phyloP scores from a whole-genome alignment of 2,797 vertebrate genomes.

The Melanotaenia parkinsoni region DNA sequence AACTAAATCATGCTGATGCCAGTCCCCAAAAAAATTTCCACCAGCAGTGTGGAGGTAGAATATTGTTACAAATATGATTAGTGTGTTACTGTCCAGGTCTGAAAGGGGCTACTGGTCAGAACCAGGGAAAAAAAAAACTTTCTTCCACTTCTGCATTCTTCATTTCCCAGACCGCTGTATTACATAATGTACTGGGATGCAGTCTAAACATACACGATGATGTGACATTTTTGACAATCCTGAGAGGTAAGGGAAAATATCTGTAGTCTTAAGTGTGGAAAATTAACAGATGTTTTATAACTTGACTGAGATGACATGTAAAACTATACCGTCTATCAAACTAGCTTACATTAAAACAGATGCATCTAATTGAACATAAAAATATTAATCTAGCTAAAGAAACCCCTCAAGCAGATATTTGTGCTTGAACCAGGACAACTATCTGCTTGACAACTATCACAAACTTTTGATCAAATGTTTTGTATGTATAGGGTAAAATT shows the following conservation, averaged over 20 bases:
- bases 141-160: conserved; percentile 41
- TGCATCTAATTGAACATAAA: background rate
- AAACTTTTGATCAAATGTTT: background rate
- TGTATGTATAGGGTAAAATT: background rate
- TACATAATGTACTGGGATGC: conserved; percentile 43
- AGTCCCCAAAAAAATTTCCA: conserved; percentile 7
- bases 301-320: background rate
- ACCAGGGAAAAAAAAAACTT: conserved; percentile 28
- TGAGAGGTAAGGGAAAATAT: conserved; percentile 10
- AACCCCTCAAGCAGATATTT: background rate
- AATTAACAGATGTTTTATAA: conserved; percentile 6
- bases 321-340: background rate
- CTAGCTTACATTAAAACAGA: background rate
- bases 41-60: conserved; percentile 23
- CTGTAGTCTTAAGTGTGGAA: conserved; percentile 9
- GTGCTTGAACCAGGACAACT: background rate
- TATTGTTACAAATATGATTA: conserved; percentile 50
- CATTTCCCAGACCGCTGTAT: conserved; percentile 27
- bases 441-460: too few species aligned
- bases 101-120: conserved; percentile 37
- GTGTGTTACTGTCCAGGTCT: conserved; percentile 51
- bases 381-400: background rate
- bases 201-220: conserved; percentile 21
- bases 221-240: conserved; percentile 30
- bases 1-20: conserved; percentile 26